Evolutionary conservation across 2,113 vertebrate genomes (phyloP).

Genomic region (Rutilus rutilus): DNA sequence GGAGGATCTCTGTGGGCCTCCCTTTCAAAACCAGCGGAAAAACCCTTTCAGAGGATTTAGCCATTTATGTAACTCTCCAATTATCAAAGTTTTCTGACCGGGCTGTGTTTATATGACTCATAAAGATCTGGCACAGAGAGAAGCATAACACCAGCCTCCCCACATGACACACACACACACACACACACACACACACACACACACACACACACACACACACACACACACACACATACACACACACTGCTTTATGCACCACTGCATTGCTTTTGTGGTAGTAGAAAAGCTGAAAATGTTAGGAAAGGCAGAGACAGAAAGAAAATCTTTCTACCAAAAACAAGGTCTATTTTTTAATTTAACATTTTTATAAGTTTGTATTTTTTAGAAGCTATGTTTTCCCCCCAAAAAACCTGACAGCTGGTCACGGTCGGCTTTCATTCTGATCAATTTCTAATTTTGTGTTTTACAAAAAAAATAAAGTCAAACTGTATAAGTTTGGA

Average conservation of each 20-base stretch:
- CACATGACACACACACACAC: constrained; percentile 73
- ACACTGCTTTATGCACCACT: constrained; percentile 76
- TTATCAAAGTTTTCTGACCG: constrained; percentile 74
- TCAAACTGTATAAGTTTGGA: neutral
- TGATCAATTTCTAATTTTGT: neutral
- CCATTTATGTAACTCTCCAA: constrained; percentile 81
- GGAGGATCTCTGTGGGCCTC: constrained; percentile 65
- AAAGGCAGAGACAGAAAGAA: neutral
- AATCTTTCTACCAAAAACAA: neutral
- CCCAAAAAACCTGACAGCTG: too few relatives aligned
- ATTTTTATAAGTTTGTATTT: too few relatives aligned
- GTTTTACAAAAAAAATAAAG: neutral
- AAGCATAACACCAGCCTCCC: constrained; percentile 74
- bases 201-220: too few relatives aligned
- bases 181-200: constrained; percentile 32
- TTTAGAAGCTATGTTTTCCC: too few relatives aligned
- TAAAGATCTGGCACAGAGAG: constrained; percentile 79
- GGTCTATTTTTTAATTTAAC: neutral
- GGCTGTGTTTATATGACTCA: constrained; percentile 80
- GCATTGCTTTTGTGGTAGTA: constrained; percentile 73
- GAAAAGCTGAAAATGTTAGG: constrained; percentile 35
- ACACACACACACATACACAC: neutral
- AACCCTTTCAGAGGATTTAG: constrained; percentile 77
- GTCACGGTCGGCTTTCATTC: too few relatives aligned
- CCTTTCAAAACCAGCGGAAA: constrained; percentile 73